A percentile compares a stretch with the other conserved stretches of the same genome.
phyloP scores from a whole-genome alignment of 2,888 invertebrate genomes.

The Dicyrtoma fusca region DNA sequence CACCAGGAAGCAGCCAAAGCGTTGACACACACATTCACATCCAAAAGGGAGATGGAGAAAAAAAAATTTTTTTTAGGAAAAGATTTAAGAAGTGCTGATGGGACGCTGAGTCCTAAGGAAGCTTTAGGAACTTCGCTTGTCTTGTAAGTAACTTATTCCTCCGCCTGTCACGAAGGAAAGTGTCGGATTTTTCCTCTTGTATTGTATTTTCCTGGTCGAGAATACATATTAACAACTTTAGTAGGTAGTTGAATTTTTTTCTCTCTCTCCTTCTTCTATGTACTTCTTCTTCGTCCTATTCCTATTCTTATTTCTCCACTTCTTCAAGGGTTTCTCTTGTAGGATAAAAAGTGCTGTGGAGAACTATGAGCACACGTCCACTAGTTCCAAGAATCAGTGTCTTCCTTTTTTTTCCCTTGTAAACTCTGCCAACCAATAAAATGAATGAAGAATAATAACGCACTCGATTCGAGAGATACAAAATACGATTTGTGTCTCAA shows the following conservation, averaged over 20 bases:
- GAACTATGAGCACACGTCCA: conserved; percentile 12
- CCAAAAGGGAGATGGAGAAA: not conserved
- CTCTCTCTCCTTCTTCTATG: not conserved
- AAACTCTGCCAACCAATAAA: conserved; percentile 33
- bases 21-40: no score
- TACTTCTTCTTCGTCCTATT: not conserved
- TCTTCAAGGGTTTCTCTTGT: not conserved
- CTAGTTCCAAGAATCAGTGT: conserved; percentile 21
- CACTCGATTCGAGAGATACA: conserved; percentile 10
- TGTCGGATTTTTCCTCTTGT: conserved; percentile 12
- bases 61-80: not conserved
- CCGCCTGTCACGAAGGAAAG: conserved; percentile 24
- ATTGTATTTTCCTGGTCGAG: not conserved
- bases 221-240: conserved; percentile 25
- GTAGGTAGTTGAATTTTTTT: no score
- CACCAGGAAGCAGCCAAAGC: no score
- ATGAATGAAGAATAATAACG: conserved; percentile 35
- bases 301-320: not conserved
- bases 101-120: conserved; percentile 26
- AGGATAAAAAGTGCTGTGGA: conserved; percentile 7
- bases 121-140: conserved; percentile 33
- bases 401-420: conserved; percentile 19
- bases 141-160: conserved; percentile 31
- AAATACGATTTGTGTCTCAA: no score
- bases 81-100: conserved; percentile 31